Evolutionary conservation across 2,888 invertebrate species (phyloP), one percentile per base, ranked within the genome.

Genomic region (Hartigia nigra): DNA sequence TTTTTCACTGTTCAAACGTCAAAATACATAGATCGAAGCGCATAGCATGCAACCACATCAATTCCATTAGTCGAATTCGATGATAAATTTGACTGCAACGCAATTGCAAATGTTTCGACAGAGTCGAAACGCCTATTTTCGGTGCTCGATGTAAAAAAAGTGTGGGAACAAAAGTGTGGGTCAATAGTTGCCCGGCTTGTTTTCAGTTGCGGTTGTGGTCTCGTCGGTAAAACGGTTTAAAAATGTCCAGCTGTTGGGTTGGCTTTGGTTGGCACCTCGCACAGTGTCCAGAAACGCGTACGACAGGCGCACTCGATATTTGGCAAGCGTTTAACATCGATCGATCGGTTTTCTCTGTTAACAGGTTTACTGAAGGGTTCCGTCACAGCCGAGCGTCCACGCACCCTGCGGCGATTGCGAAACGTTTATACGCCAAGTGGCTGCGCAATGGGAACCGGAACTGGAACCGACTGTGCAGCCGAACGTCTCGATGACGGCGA

Each of bases 351-450:
- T 75, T 75, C 75, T 80, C 79, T 88, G 92, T 90, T 91, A 91
- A 80, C 94, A 95, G 97, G 97, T 91, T 94, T 97, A 88, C 95
- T 96, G 91, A 97, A 96, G 92, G 97, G 97, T 87, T 96, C 97
- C 79, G 95, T 95, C 81, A 94, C 95, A 89, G 94, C 94, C 83
- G 95, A 96, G 91, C 93, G 96, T 83, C 96, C 96, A 82, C 96
- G 95, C 91, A 96, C 96, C 84, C 92, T 96, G 87, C 94, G 95
- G 86, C 95, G 95, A 89, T 93, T 96, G 86, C 95, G 95, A 90
- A 95, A 95, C 87, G 95, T 96, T 76, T 96, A 96, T 93, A 95
- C 90, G 78, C 88, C 89, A 82, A 83, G 87, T 81, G 87, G 91
- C 91, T 80, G 88, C 86, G 90, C 88, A 82, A 89, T 91, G 89